phyloP scores from a whole-genome alignment of 1,140 invertebrate genomes.

The Eulimnadia texana region DNA sequence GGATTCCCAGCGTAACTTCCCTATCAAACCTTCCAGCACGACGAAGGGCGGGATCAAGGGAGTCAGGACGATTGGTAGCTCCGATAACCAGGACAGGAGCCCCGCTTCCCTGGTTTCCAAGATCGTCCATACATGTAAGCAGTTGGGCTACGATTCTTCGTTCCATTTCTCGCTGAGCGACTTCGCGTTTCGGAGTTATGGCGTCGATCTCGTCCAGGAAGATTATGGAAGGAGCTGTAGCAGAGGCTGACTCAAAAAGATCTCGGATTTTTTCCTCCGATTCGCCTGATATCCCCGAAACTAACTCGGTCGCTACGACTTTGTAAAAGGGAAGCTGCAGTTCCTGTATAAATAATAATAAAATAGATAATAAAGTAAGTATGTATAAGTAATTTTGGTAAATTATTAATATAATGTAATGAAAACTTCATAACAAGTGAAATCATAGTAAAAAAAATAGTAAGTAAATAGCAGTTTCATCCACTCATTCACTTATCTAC shows the following conservation, averaged over 20 bases:
- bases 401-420: neutral
- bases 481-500: neutral
- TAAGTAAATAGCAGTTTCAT: too few relatives aligned
- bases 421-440: constrained; percentile 7
- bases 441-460: too few relatives aligned
- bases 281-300: constrained; percentile 89
- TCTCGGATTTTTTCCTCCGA: constrained; percentile 84
- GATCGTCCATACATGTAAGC: constrained; percentile 64
- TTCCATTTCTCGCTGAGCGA: constrained; percentile 87
- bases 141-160: constrained; percentile 84
- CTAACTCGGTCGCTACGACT: constrained; percentile 75
- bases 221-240: constrained; percentile 63
- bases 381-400: neutral
- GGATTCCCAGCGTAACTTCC: constrained; percentile 87
- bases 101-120: neutral
- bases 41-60: constrained; percentile 80
- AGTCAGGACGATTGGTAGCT: constrained; percentile 86
- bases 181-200: constrained; percentile 69
- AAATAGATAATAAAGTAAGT: neutral
- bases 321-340: constrained; percentile 58
- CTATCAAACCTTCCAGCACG: constrained; percentile 82
- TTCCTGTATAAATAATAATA: constrained; percentile 29
- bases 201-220: constrained; percentile 92
- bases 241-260: constrained; percentile 68
- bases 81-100: constrained; percentile 66